These are phyloP conservation scores for Arenicola marina DNA, from an alignment of 2,888 invertebrate genomes.

Conservation along the genomic window DNA sequence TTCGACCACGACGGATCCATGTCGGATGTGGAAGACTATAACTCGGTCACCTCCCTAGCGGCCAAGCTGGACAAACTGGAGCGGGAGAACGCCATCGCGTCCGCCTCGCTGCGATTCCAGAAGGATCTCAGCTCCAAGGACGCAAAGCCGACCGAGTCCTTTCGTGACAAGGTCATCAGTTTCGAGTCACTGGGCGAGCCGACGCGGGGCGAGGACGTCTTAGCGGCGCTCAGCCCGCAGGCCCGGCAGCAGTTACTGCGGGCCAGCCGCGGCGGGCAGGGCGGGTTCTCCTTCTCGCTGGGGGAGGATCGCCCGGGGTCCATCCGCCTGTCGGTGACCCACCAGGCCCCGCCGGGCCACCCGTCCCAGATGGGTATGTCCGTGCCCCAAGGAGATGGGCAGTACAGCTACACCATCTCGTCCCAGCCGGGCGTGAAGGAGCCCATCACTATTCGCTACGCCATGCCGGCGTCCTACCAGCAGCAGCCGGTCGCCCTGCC, in stretches of 20 bases:
- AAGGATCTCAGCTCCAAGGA: neutral
- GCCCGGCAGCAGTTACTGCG: neutral
- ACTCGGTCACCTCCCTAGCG: constrained; percentile 14
- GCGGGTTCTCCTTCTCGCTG: neutral
- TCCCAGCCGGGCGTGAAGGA: neutral
- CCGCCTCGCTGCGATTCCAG: constrained; percentile 11
- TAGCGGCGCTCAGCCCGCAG: neutral
- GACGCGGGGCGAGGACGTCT: neutral
- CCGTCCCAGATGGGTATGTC: constrained; percentile 14
- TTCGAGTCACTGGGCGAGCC: constrained; percentile 4
- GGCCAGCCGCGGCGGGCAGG: neutral
- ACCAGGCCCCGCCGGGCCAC: constrained; percentile 2
- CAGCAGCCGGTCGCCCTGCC: constrained; percentile 6
- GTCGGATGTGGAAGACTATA: neutral
- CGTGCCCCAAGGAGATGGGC: constrained; percentile 14
- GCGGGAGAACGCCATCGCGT: constrained; percentile 21
- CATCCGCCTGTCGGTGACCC: constrained; percentile 26
- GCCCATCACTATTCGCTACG: neutral
- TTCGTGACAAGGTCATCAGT: constrained; percentile 1
- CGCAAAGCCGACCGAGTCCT: neutral
- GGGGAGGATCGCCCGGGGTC: constrained; percentile 1
- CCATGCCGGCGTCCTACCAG: neutral
- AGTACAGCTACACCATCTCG: constrained; percentile 21
- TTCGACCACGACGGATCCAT: neutral
- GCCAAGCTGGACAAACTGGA: constrained; percentile 26